Conservation (phyloP, 2,113 vertebrate genomes). For the Hemiscyllium ocellatum region DNA sequence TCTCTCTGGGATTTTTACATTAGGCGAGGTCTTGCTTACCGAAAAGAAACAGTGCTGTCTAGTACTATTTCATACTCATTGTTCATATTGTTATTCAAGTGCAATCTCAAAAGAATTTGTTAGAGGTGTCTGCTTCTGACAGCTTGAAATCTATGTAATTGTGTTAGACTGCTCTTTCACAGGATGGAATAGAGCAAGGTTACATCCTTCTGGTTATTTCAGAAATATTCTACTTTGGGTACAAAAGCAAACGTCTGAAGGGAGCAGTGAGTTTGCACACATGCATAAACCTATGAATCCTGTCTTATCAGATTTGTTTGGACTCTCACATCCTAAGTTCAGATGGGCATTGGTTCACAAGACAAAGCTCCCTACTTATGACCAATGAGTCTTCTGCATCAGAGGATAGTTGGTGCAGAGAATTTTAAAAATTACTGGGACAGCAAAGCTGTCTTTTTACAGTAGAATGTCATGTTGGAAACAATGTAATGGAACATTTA, state of each 20-base stretch:
- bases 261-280: not conserved
- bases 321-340: not conserved
- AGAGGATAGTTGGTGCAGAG: not conserved
- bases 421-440: not conserved
- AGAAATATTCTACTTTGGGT: not conserved
- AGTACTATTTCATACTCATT: not conserved
- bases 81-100: not conserved
- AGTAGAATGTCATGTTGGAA: not conserved
- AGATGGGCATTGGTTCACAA: not conserved
- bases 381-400: not conserved
- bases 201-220: not conserved
- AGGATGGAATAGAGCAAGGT: not conserved
- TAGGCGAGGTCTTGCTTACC: not conserved
- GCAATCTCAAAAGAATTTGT: not conserved
- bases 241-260: not conserved
- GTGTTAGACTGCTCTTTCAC: not conserved
- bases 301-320: not conserved
- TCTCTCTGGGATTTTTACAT: not conserved
- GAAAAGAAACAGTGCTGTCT: not conserved
- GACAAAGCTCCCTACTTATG: not conserved
- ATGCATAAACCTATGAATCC: not conserved
- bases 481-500: not conserved
- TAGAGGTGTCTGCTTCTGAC: not conserved
- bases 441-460: not conserved
- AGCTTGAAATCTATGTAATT: not conserved